Percentiles rank a stretch among this genome's conserved stretches.
Conservation (phyloP, 2,113 vertebrate species). For the Cyphomyrus plagiostoma region DNA sequence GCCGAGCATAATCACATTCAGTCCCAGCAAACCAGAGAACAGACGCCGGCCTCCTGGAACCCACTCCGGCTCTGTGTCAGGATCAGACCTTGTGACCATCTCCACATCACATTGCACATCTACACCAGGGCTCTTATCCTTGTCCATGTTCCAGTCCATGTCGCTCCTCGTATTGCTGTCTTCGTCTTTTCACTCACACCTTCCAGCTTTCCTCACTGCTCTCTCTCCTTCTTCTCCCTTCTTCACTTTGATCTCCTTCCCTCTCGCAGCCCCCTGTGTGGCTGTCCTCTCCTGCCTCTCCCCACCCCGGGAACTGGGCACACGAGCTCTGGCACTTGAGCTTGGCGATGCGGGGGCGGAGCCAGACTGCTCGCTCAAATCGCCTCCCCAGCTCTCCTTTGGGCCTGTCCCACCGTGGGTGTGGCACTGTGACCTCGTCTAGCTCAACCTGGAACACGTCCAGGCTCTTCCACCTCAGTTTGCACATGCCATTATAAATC, state of each 20-base stretch:
- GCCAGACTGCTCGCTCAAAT: neutral
- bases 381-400: neutral
- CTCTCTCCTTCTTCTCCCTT: neutral
- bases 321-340: neutral
- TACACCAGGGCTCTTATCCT: neutral
- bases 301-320: neutral
- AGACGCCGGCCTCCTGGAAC: slow-evolving; percentile 65
- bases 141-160: rapidly evolving
- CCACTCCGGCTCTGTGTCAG: slow-evolving; percentile 35
- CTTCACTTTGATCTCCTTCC: neutral
- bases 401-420: neutral
- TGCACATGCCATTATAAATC: neutral
- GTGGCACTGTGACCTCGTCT: neutral
- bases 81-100: neutral
- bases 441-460: neutral
- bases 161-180: neutral
- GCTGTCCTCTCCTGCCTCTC: neutral
- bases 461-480: neutral
- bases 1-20: slow-evolving; percentile 79
- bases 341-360: neutral
- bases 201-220: neutral
- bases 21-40: slow-evolving; percentile 75
- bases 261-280: neutral
- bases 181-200: neutral
- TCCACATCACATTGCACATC: neutral